Conservation (phyloP, 1,140 invertebrate genomes). For the Nylanderia fulva region DNA sequence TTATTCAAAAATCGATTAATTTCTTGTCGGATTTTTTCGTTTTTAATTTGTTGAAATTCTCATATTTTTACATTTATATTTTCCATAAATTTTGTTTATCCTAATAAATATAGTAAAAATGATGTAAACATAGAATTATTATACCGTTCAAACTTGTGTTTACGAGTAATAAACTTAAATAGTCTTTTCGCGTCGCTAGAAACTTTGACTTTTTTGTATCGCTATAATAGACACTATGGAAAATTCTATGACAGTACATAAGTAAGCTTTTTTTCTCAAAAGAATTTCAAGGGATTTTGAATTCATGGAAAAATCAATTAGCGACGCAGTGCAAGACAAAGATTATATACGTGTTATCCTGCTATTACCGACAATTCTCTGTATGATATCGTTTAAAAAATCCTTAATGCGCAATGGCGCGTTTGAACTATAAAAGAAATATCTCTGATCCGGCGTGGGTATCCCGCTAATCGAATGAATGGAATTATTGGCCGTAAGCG, state of each 20-base stretch:
- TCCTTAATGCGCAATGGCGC: not conserved
- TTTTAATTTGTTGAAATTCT: not conserved
- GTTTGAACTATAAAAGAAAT: not conserved
- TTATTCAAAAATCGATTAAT: not conserved
- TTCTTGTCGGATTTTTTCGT: not conserved
- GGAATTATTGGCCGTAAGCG: slow-evolving; percentile 31
- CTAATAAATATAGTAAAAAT: not conserved
- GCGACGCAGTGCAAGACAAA: not conserved
- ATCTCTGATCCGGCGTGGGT: not conserved
- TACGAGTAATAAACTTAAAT: not conserved
- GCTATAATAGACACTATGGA: not conserved
- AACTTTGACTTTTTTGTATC: not conserved
- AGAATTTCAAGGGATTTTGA: not conserved
- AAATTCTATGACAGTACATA: not conserved
- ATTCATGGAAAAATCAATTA: slow-evolving; percentile 1
- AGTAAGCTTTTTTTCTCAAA: too few species aligned
- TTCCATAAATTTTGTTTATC: not conserved
- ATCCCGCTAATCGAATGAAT: slow-evolving; percentile 19
- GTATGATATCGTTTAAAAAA: not conserved
- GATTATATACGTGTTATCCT: not conserved
- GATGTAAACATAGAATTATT: not conserved
- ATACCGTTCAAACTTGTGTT: not conserved
- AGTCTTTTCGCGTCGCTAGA: not conserved
- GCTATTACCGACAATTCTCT: not conserved
- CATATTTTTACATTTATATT: not conserved